Conservation (phyloP, 2,888 invertebrate species). For the Caenorhabditis sulstoni region DNA sequence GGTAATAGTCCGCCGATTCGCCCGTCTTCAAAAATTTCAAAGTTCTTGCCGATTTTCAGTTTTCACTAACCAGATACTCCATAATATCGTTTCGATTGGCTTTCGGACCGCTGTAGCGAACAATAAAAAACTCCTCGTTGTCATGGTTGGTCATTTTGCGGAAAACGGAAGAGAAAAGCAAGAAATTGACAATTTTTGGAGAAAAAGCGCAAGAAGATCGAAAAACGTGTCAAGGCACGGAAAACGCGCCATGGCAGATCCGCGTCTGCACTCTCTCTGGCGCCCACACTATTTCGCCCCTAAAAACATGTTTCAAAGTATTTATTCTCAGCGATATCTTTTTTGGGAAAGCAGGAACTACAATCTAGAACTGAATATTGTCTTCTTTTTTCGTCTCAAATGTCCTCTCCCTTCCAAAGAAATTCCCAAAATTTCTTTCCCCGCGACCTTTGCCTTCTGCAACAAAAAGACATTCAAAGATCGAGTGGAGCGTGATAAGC, state of each 20-base stretch:
- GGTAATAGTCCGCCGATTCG: not conserved
- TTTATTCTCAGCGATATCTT: too few relatives aligned
- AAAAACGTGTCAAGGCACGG: not conserved
- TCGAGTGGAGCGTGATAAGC: not conserved
- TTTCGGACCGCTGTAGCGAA: not conserved
- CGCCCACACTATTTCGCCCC: too few relatives aligned
- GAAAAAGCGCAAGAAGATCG: not conserved
- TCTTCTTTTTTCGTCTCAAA: too few relatives aligned
- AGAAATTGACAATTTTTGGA: too few relatives aligned
- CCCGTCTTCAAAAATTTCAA: not conserved
- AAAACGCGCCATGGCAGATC: not conserved
- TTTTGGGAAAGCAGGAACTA: too few relatives aligned
- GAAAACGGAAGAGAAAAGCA: not conserved
- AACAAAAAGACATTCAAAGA: too few relatives aligned
- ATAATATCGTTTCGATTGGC: not conserved
- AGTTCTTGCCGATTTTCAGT: not conserved
- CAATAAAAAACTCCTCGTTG: conserved; percentile 4
- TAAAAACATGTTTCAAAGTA: too few relatives aligned
- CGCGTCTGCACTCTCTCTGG: too few relatives aligned
- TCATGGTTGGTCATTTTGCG: not conserved
- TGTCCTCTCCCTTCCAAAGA: too few relatives aligned
- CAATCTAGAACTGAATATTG: too few relatives aligned
- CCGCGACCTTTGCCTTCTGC: too few relatives aligned
- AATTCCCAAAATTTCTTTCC: not conserved
- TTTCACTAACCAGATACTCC: not conserved